A percentile compares a stretch with the other conserved stretches of the same genome.
phyloP scores from a whole-genome alignment of 1,140 invertebrate genomes.

The Trichonephila inaurata region DNA sequence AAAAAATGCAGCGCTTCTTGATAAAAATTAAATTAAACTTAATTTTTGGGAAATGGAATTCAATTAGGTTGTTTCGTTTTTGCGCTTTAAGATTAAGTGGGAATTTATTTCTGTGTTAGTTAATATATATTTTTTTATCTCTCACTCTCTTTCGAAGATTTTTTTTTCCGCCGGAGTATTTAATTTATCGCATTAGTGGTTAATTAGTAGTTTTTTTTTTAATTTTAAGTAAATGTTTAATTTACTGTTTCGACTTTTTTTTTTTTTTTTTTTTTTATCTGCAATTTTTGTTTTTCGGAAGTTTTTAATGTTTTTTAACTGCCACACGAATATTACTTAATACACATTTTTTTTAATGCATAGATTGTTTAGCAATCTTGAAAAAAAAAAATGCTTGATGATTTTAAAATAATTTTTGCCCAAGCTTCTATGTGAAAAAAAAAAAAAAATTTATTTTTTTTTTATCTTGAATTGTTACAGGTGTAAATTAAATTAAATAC shows the following conservation, averaged over 20 bases:
- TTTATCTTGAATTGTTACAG: neutral
- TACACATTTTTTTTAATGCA: neutral
- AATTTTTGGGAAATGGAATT: neutral
- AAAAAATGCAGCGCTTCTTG: neutral
- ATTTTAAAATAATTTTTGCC: neutral
- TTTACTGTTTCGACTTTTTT: neutral
- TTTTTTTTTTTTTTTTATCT: neutral
- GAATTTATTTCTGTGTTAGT: neutral
- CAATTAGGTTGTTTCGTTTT: neutral
- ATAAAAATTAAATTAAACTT: neutral
- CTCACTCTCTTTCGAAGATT: neutral
- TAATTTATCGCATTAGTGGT: neutral
- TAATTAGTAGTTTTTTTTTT: conserved; percentile 17
- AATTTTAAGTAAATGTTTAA: neutral
- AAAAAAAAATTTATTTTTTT: neutral
- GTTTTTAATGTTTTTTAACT: neutral
- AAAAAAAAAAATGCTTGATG: neutral
- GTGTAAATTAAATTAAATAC: neutral
- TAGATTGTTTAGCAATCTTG: neutral
- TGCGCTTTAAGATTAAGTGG: neutral
- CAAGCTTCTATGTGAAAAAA: neutral
- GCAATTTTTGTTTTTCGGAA: neutral
- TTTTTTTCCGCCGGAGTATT: neutral
- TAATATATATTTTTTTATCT: neutral
- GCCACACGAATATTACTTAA: neutral